These are phyloP conservation scores for Eupeodes luniger DNA, from an alignment of 2,888 invertebrate genomes.

Conservation along the genomic window DNA sequence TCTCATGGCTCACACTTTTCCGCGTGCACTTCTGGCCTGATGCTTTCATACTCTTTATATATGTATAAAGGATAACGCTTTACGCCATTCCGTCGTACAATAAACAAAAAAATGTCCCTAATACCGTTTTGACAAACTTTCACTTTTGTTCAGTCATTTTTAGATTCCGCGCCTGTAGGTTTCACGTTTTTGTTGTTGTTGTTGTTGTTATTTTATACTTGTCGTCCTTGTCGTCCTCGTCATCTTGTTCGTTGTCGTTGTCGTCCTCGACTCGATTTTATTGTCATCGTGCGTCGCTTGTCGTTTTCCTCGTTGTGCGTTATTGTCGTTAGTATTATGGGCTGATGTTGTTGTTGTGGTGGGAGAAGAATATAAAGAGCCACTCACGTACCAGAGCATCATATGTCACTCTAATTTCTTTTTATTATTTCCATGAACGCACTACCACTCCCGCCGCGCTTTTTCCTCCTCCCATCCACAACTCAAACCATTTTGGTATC, in stretches of 20 bases:
- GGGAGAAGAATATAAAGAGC: slow-evolving; percentile 21
- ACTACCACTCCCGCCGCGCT: neutral
- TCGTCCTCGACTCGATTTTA: neutral
- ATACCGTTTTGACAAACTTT: slow-evolving; percentile 67
- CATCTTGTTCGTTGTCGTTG: neutral
- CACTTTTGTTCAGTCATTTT: slow-evolving; percentile 36
- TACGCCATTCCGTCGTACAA: neutral
- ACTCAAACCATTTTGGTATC: neutral
- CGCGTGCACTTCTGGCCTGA: slow-evolving; percentile 9
- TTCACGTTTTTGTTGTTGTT: neutral
- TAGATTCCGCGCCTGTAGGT: neutral
- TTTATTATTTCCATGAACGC: slow-evolving; percentile 60
- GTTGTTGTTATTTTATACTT: neutral
- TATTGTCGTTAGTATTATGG: slow-evolving; percentile 21
- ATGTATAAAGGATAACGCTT: too few species aligned
- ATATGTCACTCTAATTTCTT: slow-evolving; percentile 74
- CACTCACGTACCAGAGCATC: slow-evolving; percentile 67
- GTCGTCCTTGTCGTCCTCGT: neutral
- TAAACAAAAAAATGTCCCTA: slow-evolving; percentile 63
- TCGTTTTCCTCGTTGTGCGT: slow-evolving; percentile 15
- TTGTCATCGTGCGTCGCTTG: slow-evolving; percentile 7
- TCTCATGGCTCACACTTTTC: slow-evolving; percentile 46
- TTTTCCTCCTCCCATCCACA: neutral
- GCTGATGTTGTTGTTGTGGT: neutral
- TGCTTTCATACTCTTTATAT: neutral